Conservation (phyloP, 2,888 invertebrate species). For the Andrena praecox region DNA sequence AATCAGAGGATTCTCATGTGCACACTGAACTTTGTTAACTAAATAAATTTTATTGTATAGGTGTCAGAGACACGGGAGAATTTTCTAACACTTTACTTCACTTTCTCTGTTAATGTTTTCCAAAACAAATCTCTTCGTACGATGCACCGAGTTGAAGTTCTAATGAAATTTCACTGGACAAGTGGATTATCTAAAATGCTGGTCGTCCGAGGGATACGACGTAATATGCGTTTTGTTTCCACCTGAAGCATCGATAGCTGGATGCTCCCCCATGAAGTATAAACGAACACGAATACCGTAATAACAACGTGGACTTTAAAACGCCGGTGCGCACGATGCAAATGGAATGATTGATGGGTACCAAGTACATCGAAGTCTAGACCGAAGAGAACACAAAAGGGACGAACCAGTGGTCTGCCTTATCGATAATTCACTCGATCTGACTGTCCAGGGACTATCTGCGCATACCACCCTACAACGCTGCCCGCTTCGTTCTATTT, state of each 20-base stretch:
- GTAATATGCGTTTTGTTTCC: not conserved
- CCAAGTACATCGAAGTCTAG: constrained; percentile 75
- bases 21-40: too few relatives aligned
- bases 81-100: too few relatives aligned
- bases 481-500: constrained; percentile 66
- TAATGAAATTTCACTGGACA: too few relatives aligned
- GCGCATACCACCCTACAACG: constrained; percentile 48
- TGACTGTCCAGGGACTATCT: constrained; percentile 69
- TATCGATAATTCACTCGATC: constrained; percentile 83
- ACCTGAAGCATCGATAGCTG: not conserved
- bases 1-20: not conserved
- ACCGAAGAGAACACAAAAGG: constrained; percentile 71
- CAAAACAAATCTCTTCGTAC: too few relatives aligned
- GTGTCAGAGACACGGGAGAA: too few relatives aligned
- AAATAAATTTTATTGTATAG: too few relatives aligned
- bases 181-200: not conserved
- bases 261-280: not conserved
- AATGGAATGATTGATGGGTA: constrained; percentile 82
- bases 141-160: too few relatives aligned
- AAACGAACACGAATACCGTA: too few relatives aligned
- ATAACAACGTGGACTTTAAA: not conserved
- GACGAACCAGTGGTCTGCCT: constrained; percentile 74
- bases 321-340: constrained; percentile 54
- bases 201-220: not conserved
- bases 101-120: too few relatives aligned